Evolutionary conservation across 37 sponge, comb jelly and placozoan genomes (phyloP).

Genomic region (Tethya wilhelma): DNA sequence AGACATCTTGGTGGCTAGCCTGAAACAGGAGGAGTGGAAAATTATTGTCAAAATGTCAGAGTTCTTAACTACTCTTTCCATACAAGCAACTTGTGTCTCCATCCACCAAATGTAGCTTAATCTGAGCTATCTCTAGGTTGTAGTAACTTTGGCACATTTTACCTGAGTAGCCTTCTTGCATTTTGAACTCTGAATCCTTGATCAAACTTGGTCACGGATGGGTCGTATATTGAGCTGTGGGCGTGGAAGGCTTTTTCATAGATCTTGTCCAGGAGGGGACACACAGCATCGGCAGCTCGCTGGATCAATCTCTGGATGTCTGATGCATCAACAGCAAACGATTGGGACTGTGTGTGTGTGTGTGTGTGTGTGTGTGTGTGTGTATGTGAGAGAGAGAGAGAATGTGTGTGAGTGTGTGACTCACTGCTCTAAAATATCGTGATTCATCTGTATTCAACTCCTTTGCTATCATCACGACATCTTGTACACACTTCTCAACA

Average conservation of each 20-base stretch:
- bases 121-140: no score
- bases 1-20: no score
- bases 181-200: slow-evolving; percentile 51
- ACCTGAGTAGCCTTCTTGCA: slow-evolving; percentile 62
- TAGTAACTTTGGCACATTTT: no score
- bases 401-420: no score
- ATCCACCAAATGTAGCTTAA: no score
- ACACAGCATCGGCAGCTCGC: slow-evolving; percentile 61
- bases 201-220: slow-evolving; percentile 60
- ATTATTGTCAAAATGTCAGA: no score
- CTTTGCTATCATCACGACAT: slow-evolving; percentile 41
- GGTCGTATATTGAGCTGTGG: slow-evolving; percentile 35
- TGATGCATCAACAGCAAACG: slow-evolving; percentile 34
- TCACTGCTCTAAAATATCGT: slow-evolving; percentile 53
- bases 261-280: slow-evolving; percentile 62
- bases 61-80: no score
- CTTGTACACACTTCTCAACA: slow-evolving; percentile 36
- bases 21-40: no score
- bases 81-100: no score
- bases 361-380: no score
- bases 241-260: slow-evolving; percentile 72
- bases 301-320: slow-evolving; percentile 40
- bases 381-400: no score
- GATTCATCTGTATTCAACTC: slow-evolving; percentile 37
- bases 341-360: slow-evolving; percentile 20